Conservation (phyloP, 2,113 vertebrate species). For the Peromyscus leucopus region DNA sequence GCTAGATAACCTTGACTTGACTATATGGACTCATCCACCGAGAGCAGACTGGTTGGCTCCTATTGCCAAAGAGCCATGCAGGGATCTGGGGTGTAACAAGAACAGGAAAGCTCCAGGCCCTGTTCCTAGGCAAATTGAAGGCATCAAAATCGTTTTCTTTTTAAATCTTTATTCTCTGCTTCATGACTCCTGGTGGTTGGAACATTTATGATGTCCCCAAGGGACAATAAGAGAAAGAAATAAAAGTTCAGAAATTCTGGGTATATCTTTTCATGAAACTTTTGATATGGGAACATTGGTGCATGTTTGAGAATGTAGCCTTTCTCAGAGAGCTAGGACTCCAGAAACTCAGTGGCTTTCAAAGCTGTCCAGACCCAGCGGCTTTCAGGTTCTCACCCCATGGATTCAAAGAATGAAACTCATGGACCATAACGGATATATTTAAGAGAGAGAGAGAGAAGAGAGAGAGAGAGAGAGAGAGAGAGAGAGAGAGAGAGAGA, state of each 20-base stretch:
- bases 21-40: background rate
- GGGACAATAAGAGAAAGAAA: slow-evolving; percentile 65
- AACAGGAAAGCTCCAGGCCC: background rate
- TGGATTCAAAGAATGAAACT: background rate
- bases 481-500: background rate
- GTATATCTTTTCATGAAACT: background rate
- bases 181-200: slow-evolving; percentile 66
- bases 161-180: slow-evolving; percentile 48
- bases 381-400: background rate
- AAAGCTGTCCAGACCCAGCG: no score
- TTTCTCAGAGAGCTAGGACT: background rate
- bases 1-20: background rate
- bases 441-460: background rate
- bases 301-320: background rate
- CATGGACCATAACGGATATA: background rate
- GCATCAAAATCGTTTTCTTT: slow-evolving; percentile 53
- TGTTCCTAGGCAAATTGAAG: background rate
- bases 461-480: background rate
- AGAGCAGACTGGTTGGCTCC: background rate
- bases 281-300: background rate
- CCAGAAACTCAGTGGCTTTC: background rate
- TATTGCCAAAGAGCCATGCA: background rate
- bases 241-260: background rate
- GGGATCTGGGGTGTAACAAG: background rate
- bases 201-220: slow-evolving; percentile 74